These are phyloP conservation scores for Limnephilus marmoratus DNA, from an alignment of 2,888 invertebrate species.

Conservation along the genomic window DNA sequence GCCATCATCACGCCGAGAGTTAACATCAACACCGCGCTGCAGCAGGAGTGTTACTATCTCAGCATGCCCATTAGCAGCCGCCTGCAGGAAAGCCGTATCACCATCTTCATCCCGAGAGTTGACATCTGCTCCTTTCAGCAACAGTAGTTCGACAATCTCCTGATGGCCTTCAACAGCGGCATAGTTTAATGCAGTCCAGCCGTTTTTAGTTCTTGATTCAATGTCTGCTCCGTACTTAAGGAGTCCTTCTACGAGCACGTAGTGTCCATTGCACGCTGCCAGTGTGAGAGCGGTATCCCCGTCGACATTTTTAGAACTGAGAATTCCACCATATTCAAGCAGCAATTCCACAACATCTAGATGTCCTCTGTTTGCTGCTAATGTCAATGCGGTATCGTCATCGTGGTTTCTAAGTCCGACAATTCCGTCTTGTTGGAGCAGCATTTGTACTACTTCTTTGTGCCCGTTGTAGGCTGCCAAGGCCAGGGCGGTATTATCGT, in stretches of 20 bases:
- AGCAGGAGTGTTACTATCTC: neutral
- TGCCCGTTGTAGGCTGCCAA: neutral
- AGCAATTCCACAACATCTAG: neutral
- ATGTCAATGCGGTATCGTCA: neutral
- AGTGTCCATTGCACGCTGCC: neutral
- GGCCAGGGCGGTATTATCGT: neutral
- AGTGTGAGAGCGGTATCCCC: neutral
- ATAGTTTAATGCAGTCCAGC: neutral
- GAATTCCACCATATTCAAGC: neutral
- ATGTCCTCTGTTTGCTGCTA: slow-evolving; percentile 6
- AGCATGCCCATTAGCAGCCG: neutral
- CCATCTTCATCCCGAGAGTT: neutral
- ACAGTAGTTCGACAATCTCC: neutral
- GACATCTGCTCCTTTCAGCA: neutral
- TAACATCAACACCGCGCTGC: neutral
- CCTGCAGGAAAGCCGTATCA: neutral
- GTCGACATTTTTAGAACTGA: neutral
- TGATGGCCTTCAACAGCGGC: neutral
- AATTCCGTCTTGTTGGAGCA: neutral
- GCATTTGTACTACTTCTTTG: neutral
- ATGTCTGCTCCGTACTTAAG: neutral
- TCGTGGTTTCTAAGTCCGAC: neutral
- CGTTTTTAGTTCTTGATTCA: neutral
- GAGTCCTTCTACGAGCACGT: neutral
- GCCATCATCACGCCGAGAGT: neutral